These are phyloP conservation scores for Drosophila rhopaloa DNA, from an alignment of 1,140 invertebrate species.

Conservation along the genomic window DNA sequence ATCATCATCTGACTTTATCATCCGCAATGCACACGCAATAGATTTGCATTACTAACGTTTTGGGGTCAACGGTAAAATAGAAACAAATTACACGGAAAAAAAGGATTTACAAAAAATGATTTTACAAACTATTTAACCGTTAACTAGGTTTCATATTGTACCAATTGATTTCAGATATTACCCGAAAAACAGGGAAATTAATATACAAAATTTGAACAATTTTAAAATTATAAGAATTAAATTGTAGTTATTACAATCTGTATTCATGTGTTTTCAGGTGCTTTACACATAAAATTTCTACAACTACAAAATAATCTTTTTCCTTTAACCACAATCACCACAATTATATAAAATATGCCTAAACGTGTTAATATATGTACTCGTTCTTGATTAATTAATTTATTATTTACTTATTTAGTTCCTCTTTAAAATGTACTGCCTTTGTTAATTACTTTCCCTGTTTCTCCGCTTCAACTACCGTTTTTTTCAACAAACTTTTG, in stretches of 20 bases:
- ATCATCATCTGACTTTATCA: slow-evolving; percentile 39
- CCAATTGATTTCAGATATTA: not conserved
- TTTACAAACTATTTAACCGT: too few species aligned
- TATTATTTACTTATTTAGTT: not conserved
- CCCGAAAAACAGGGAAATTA: not conserved
- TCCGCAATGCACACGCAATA: slow-evolving; percentile 11
- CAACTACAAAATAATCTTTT: too few species aligned
- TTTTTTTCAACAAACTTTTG: slow-evolving; percentile 41
- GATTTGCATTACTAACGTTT: slow-evolving; percentile 23
- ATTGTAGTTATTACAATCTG: too few species aligned
- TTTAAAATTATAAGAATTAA: too few species aligned
- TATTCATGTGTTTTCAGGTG: too few species aligned
- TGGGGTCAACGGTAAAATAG: not conserved
- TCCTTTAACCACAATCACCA: too few species aligned
- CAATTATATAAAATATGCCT: too few species aligned
- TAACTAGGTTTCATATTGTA: not conserved
- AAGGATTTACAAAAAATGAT: not conserved
- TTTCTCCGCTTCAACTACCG: slow-evolving; percentile 21
- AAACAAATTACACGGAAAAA: not conserved
- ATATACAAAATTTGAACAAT: too few species aligned
- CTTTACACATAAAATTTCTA: too few species aligned
- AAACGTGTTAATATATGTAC: too few species aligned
- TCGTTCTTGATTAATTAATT: too few species aligned
- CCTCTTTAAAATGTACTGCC: not conserved
- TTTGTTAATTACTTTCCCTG: not conserved